phyloP scores from a whole-genome alignment of 2,113 vertebrate species.

The Casuarius casuarius region DNA sequence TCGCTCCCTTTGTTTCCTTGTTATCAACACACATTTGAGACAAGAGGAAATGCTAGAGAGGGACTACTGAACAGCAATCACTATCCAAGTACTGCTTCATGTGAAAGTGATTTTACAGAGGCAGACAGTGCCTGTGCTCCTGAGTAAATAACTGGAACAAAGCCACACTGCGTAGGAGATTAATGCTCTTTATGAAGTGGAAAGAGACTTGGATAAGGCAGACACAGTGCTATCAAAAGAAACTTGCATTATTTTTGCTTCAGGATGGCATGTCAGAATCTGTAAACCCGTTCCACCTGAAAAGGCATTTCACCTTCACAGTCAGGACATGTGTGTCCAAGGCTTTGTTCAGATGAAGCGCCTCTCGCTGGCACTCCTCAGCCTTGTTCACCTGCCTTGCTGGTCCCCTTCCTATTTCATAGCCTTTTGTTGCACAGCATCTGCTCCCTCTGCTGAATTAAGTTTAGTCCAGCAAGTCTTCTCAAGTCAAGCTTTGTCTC shows the following conservation, averaged over 20 bases:
- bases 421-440: background rate
- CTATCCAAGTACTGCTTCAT: background rate
- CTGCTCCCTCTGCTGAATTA: conserved; percentile 1
- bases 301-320: background rate
- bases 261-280: background rate
- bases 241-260: background rate
- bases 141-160: background rate
- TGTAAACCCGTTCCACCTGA: background rate
- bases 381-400: background rate
- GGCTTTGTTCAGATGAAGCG: background rate
- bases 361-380: background rate
- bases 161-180: background rate
- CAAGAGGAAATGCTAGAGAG: background rate
- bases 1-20: background rate
- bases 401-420: background rate
- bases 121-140: background rate
- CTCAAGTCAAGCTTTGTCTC: conserved; percentile 9
- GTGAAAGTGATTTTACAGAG: background rate
- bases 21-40: background rate
- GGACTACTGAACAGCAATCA: background rate
- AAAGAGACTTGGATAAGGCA: conserved; percentile 8
- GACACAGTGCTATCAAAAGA: background rate
- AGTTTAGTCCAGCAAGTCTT: background rate
- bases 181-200: background rate
- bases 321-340: background rate